phyloP scores from a whole-genome alignment of 2,113 vertebrate genomes.

The Cyprinodon tularosa region DNA sequence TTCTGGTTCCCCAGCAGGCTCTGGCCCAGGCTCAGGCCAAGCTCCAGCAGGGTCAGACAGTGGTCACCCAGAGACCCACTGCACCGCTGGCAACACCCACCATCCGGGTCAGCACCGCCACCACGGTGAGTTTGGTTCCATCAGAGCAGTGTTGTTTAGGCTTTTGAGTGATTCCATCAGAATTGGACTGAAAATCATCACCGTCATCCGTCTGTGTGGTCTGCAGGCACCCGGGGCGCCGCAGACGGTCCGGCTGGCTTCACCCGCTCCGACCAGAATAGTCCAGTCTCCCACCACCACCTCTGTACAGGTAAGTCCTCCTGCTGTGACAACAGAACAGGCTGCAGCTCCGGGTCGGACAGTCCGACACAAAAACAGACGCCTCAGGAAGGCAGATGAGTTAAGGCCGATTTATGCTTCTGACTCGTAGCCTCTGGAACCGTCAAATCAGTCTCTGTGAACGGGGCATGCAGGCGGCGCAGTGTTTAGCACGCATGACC shows the following conservation, averaged over 20 bases:
- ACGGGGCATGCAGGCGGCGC: too few species aligned
- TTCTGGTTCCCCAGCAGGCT: conserved; percentile 88
- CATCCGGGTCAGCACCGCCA: conserved; percentile 80
- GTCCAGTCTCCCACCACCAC: conserved; percentile 69
- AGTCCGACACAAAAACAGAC: not conserved
- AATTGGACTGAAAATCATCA: not conserved
- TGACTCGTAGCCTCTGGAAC: too few species aligned
- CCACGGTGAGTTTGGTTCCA: conserved; percentile 71
- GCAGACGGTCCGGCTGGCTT: conserved; percentile 73
- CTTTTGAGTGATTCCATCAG: not conserved
- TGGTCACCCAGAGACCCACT: conserved; percentile 77
- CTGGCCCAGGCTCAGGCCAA: conserved; percentile 85
- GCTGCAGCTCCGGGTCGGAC: too few species aligned
- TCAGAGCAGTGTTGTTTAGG: not conserved
- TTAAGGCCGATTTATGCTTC: too few species aligned
- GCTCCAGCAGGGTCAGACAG: conserved; percentile 75
- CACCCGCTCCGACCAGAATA: conserved; percentile 78
- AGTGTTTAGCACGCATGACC: too few species aligned
- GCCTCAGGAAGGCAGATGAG: not conserved
- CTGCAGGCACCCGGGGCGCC: conserved; percentile 67
- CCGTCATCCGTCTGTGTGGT: not conserved
- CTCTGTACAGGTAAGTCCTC: conserved; percentile 49
- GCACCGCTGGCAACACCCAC: conserved; percentile 77
- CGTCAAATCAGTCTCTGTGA: too few species aligned
- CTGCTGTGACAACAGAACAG: not conserved